Evolutionary conservation across 2,113 vertebrate species (phyloP), one percentile per base, ranked within the genome.

Genomic region (Ondatra zibethicus): DNA sequence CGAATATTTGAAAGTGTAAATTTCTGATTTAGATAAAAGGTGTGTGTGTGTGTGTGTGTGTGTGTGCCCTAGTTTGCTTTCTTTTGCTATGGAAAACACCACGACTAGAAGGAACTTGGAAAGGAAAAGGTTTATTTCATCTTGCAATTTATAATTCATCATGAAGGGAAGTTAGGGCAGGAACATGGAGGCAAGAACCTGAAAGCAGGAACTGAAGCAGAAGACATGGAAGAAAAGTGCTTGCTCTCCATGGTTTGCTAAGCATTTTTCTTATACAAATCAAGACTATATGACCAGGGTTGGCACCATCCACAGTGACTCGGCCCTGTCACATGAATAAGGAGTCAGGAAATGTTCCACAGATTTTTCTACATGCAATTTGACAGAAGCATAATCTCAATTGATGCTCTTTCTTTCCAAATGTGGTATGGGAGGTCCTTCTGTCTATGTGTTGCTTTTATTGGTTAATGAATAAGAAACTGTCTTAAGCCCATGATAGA

Each of bases 1-100:
- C 66, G 93, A 90, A 86, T 12, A 29, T 55, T 96, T 93, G 6
- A 88, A 91, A 93, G 25, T 80, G 16, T 88, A 12, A 89, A 84
- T 95, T 87, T 96, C 39, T 89, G 42, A 29, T 76, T 94, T 93
- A 90, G 52, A 7, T 93, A 73, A 3, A 5, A 31, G 21, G 77
- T 55, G 29, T 55, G 77, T 36, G 17, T 36, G 50, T 80, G 50
- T 23, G 31, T n/a, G 78, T 58, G 36, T 7, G 2, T 12, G 5
- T 29, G 1, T 63, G 58, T 63, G 1, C 42, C 3, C n/a, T 61
- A 42, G n/a, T 39, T 63, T 84, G n/a, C 25, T 61, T 84, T 63
- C 55, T 39, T 8, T 42, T 84, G n/a, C 3, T 84, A 3, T 39
- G 25, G 42, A 42, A 84, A 42, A 63, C 7, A 29, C 12, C 7